Base-by-base conservation (phyloP, 2,888 invertebrate species). In the Augiades crinisus region DNA sequence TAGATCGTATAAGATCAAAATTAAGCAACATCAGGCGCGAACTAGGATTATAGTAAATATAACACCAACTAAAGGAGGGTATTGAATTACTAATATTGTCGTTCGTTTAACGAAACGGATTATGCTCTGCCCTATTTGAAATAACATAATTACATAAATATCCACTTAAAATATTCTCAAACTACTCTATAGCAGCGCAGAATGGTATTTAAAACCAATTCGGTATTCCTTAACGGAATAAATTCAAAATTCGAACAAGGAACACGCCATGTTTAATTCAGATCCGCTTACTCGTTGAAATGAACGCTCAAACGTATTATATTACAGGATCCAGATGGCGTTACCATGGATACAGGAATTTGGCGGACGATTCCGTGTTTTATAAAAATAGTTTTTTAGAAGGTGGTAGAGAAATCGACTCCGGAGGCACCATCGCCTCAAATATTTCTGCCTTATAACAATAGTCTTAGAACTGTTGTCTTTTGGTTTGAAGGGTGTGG, bases 251-350 rank as follows among this genome's bases (percentile, higher is more conserved):
- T 47, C 47, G 14, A 47, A 40, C 16, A 31, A 31, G 31, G 38
- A 31, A 30, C 30, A 8, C 8, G 47, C 47, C 30, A 37, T 47
- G 38, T 40, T 31, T 40, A 30, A 47, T 38, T 47, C 47, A 47
- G 47, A 47, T 30, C 47, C 37, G 47, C 13, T 47, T 21, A 31
- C 31, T 47, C 38, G 38, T 47, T 47, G 47, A 38, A 47, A 19
- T 30, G 34, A 40, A 47, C 12, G 37, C 24, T 38, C 38, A 31
- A 30, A 14, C 21, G 22, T 38, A 47, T 47, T 38, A 38, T 47
- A 40, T 47, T 47, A 40, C 47, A 47, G 47, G 47, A 47, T 47
- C 47, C 47, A 31, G 38, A 21, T 47, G 31, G 31, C 14, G n/a
- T 31, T 17, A 13, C 47, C 47, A 47, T 7, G 0, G 5, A 2